Percentiles rank a stretch among this genome's conserved stretches.
Conservation (phyloP, 2,888 invertebrate genomes). For the Desoria tigrina region DNA sequence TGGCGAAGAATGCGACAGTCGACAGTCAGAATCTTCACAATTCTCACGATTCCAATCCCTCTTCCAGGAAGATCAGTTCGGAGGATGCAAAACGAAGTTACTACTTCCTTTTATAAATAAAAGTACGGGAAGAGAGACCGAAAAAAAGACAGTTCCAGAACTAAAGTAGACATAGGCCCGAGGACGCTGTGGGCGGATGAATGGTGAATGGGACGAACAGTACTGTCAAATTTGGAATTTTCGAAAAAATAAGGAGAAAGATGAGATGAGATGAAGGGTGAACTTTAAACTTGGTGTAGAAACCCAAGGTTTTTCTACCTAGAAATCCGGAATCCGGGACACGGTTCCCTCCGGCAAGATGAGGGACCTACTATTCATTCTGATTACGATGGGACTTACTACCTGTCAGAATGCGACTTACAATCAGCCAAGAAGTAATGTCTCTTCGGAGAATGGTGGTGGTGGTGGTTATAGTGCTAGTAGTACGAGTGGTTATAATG, state of each 20-base stretch:
- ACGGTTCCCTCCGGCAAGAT: not conserved
- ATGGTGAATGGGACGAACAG: too few species aligned
- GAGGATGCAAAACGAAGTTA: not conserved
- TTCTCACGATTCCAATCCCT: too few species aligned
- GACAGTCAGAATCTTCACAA: too few species aligned
- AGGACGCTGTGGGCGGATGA: too few species aligned
- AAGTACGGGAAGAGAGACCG: not conserved
- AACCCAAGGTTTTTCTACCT: not conserved
- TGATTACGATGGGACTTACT: slow-evolving; percentile 7
- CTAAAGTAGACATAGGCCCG: too few species aligned
- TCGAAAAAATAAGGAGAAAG: not conserved
- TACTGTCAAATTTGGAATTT: too few species aligned
- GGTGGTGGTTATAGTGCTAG: not conserved
- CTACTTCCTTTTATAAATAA: not conserved
- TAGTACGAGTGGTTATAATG: not conserved
- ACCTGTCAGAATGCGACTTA: slow-evolving; percentile 8
- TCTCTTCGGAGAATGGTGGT: not conserved
- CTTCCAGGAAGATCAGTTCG: not conserved
- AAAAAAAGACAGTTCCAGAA: not conserved
- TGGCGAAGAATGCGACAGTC: slow-evolving; percentile 12
- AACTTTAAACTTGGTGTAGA: not conserved
- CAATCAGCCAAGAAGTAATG: not conserved
- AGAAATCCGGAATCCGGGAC: not conserved
- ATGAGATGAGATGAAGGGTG: not conserved
- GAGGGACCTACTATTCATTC: slow-evolving; percentile 8